Evolutionary conservation across 2,888 invertebrate genomes (phyloP), one percentile per base, ranked within the genome.

Genomic region (Drosophila ustulata): DNA sequence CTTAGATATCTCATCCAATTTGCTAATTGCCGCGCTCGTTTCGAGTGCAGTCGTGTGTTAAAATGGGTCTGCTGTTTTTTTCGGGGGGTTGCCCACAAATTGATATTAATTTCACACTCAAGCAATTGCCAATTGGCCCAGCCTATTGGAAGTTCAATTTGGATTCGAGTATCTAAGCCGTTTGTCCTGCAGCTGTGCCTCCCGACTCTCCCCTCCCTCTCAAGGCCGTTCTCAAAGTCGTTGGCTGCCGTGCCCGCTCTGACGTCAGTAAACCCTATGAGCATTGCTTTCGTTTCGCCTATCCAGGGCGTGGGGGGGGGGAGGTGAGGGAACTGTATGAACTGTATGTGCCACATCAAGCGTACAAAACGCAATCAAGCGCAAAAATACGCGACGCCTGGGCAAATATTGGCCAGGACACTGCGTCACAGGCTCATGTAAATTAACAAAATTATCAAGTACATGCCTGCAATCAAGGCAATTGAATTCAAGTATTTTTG

Each of bases 61-160:
- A 83, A 80, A 66, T 69, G 74, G 32, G 30, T 53, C 55, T 41
- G 52, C 32, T 59, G 49, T 30, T 50, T 45, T 41, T 46, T 26
- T 18, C 18, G 18, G 34, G 26, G 57, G 46, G 50, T n/a, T 46
- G 47, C 3, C 75, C 63, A 50, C 63, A 55, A 73, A 63, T 67
- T 72, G 75, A 75, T 82, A 78, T 71, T 80, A 83, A 83, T 82
- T 83, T 82, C 87, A 86, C 87, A 82, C 84, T 78, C 67, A 71
- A 65, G 58, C 81, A 80, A 74, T 71, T 75, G 73, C 73, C 78
- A 78, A 82, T 86, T 79, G 82, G 70, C 65, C 63, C 32, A 58
- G 55, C 68, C 80, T 57, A 51, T 53, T 9, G 43, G 39, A 47
- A 11, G 32, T 41, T 9, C 50, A 58, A 58, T 49, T 58, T 30